Evolutionary conservation across 2,888 invertebrate genomes (phyloP).

Genomic region (Neoaliturus tenellus): DNA sequence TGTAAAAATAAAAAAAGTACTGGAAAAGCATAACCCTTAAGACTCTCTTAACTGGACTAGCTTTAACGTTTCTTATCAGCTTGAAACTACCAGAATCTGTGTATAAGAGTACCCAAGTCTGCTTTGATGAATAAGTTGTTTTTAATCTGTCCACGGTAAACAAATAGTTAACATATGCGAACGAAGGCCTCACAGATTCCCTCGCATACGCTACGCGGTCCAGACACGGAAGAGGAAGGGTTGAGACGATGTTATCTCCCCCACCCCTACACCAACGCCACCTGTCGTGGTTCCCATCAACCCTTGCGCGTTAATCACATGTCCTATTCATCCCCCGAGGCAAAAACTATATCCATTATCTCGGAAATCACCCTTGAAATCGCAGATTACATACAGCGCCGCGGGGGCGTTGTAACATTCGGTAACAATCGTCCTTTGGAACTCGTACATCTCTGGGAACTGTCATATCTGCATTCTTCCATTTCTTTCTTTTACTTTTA

Average conservation of each 20-base stretch:
- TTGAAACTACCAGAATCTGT: too few relatives aligned
- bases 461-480: not conserved
- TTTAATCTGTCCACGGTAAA: too few relatives aligned
- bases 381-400: conserved; percentile 44
- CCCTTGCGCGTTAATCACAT: conserved; percentile 44
- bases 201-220: not conserved
- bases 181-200: too few relatives aligned
- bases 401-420: not conserved
- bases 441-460: not conserved
- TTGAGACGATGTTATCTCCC: not conserved
- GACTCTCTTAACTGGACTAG: too few relatives aligned
- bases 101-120: too few relatives aligned
- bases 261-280: conserved; percentile 1
- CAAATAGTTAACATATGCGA: too few relatives aligned
- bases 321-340: conserved; percentile 40
- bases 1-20: too few relatives aligned
- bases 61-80: too few relatives aligned
- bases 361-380: conserved; percentile 51
- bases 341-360: conserved; percentile 45
- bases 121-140: too few relatives aligned
- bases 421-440: not conserved
- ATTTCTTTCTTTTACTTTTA: too few relatives aligned
- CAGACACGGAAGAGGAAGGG: conserved; percentile 41
- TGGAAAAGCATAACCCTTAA: too few relatives aligned
- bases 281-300: conserved; percentile 46